Evolutionary conservation across 2,888 invertebrate species (phyloP), one percentile per base, ranked within the genome.

Genomic region (Thecophora atra): DNA sequence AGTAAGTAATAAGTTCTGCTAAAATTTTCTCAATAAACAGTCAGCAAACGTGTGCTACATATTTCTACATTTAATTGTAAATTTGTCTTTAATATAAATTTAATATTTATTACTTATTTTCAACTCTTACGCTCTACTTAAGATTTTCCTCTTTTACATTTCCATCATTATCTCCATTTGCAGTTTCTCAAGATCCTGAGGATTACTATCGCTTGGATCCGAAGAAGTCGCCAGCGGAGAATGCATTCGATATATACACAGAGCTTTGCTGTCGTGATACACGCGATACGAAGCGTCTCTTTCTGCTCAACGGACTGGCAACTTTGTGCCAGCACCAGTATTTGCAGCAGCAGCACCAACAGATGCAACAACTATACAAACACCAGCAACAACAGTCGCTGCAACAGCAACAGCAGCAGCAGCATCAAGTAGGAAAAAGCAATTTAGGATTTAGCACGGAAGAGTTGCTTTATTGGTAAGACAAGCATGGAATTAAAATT

Each of bases 241-340:
- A 90, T 87, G 89, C 91, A 74, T 89, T 88, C 80, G 90, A 91
- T 80, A 90, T 92, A 73, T 88, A 91, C 80, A 87, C 88, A 79
- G 90, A 89, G 78, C 87, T 92, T 73, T 91, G 91, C 83, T 77
- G 81, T 73, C 82, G 81, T 72, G 83, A 83, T 74, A 89, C 92
- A 74, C 90, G 92, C 74, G 95, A 94, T 86, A 91, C 90, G 75
- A 92, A 92, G 84, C 92, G 94, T 84, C 89, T 97, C 78, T 94
- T 93, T 77, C 94, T 95, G 86, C 90, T 97, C 81, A 97, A 97
- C 89, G 93, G 92, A 75, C 91, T 97, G 87, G 94, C 95, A 72
- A 94, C 94, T 82, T 89, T 97, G 77, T 84, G 86, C 70, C 78
- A 84, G 75, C 79, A 81, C 37, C 77, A 77, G 47, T 74, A 76